Conservation (phyloP, 2,888 invertebrate genomes). For the Oligia fasciuncula region DNA sequence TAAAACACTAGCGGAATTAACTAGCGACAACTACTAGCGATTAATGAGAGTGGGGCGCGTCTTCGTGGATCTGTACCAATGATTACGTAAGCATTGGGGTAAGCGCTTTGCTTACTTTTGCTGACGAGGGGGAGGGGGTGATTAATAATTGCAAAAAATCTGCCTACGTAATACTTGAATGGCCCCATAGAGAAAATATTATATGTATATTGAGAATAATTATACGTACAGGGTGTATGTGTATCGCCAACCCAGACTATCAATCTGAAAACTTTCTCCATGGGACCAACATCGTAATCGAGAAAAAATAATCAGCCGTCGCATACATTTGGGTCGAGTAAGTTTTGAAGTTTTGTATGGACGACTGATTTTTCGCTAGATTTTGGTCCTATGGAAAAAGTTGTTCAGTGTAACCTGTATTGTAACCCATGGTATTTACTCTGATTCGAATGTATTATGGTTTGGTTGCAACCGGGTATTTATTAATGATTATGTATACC, state of each 20-base stretch:
- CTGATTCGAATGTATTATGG: background rate
- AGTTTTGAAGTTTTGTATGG: background rate
- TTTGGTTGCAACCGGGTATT: background rate
- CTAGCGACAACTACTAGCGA: too few relatives aligned
- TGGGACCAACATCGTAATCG: background rate
- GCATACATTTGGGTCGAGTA: background rate
- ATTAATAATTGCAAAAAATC: too few relatives aligned
- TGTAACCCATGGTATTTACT: background rate
- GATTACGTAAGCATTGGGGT: too few relatives aligned
- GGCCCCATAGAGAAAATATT: too few relatives aligned
- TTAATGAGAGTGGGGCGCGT: too few relatives aligned
- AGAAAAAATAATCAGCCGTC: background rate
- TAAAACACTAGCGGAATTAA: too few relatives aligned
- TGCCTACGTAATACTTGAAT: too few relatives aligned
- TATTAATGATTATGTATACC: background rate
- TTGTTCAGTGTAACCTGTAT: background rate
- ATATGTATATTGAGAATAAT: background rate
- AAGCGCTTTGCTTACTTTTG: too few relatives aligned
- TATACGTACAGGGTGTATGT: background rate
- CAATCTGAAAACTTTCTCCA: too few relatives aligned
- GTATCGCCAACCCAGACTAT: background rate
- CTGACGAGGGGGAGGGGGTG: too few relatives aligned
- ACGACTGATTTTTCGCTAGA: background rate
- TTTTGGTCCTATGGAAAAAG: background rate
- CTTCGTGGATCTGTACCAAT: too few relatives aligned